These are phyloP conservation scores for Ctenochaetus hawaiiensis DNA, from an alignment of 2,797 vertebrate species.

Conservation along the genomic window DNA sequence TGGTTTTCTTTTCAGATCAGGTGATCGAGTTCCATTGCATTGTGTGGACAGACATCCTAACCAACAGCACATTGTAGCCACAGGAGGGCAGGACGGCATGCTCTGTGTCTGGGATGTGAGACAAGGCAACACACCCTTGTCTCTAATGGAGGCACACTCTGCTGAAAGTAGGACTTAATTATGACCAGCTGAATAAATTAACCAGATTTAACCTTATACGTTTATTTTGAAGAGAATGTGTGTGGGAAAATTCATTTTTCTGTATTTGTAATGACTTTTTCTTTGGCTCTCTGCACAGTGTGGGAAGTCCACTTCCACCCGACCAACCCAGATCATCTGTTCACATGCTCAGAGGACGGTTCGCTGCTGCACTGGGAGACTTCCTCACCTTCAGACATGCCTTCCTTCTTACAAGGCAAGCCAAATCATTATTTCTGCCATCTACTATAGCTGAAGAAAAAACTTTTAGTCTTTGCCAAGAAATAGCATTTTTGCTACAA, in stretches of 20 bases:
- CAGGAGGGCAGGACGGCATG: constrained; percentile 97
- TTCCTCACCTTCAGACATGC: constrained; percentile 66
- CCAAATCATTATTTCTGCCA: background rate
- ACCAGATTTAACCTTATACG: too few species aligned
- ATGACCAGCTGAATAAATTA: background rate
- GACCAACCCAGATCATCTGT: constrained; percentile 95
- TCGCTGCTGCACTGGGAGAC: constrained; percentile 97
- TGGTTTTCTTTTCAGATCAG: constrained; percentile 79
- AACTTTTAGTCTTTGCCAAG: background rate
- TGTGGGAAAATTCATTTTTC: background rate
- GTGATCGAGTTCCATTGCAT: constrained; percentile 93
- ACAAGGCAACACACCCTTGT: constrained; percentile 92
- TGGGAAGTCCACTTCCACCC: constrained; percentile 99
- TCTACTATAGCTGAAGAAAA: background rate
- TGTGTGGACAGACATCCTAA: constrained; percentile 96
- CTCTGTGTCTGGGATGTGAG: constrained; percentile 97
- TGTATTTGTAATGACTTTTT: background rate
- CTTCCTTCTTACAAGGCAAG: constrained; percentile 93
- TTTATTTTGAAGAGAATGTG: fast-evolving
- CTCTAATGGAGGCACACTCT: constrained; percentile 94
- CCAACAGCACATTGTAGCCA: constrained; percentile 97
- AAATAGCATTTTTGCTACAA: background rate
- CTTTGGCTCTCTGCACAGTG: constrained; percentile 82
- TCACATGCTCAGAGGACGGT: constrained; percentile 97
- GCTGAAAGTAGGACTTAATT: constrained; percentile 92